Evolutionary conservation across 2,797 vertebrate genomes (phyloP), one percentile per base, ranked within the genome.

Genomic region (Neomorphus geoffroyi): DNA sequence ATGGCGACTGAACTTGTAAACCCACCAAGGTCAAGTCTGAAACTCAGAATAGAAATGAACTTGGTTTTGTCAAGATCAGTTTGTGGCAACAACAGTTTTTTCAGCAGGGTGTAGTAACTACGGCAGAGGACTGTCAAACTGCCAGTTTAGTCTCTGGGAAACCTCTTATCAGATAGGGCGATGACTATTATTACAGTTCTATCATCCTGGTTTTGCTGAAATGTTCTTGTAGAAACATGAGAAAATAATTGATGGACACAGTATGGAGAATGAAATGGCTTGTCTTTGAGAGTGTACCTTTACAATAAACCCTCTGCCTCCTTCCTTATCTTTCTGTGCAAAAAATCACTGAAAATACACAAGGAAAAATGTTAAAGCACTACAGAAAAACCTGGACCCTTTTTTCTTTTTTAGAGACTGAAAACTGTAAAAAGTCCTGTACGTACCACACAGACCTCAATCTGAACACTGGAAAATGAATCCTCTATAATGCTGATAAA

Each of bases 21-120:
- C 35, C 39, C 58, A 86, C 26, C 79, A 93, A 97, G 84, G 88
- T 95, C 89, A 95, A 93, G 83, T 73, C 84, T 94, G 86, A 96
- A 96, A 90, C 81, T 93, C 70, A 74, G 90, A 93, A 94, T 13
- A 93, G 37, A 67, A 41, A 72, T 53, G 41, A 80, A 88, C 39
- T 88, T 88, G 57, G 13, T 96, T 96, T 95, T 89, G 32, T 83
- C 64, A 65, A 37, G 86, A 88, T 80, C 90, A 66, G 90, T 97
- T 94, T 94, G 86, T 58, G 33, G 80, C 66, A 96, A 79, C 80
- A 95, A 86, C 92, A 96, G 75, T 86, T 86, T 75, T 96, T 95
- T 91, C 95, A 96, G 94, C 77, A 62, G 93, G 94, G 71, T 94
- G 81, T 93, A 92, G 65, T 60, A 85, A 77, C 83, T 92, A 74